phyloP scores from a whole-genome alignment of 2,888 invertebrate genomes.

The Yponomeuta evonymella region DNA sequence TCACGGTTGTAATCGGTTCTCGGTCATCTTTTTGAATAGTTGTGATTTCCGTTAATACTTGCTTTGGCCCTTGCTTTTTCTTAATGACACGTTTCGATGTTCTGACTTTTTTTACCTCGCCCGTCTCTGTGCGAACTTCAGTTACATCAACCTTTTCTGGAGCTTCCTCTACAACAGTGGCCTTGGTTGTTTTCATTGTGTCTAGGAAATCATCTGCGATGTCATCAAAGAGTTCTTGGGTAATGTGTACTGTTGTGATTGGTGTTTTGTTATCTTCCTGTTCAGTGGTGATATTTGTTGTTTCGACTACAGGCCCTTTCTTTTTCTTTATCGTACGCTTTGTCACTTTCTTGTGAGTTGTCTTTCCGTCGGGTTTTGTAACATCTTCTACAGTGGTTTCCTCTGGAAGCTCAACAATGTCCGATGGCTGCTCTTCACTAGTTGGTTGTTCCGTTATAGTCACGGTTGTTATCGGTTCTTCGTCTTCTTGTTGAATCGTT shows the following conservation, averaged over 20 bases:
- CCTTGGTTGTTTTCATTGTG: conserved; percentile 8
- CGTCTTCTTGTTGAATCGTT: no score
- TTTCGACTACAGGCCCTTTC: conserved; percentile 26
- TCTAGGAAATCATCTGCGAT: not conserved
- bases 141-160: conserved; percentile 44
- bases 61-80: conserved; percentile 48
- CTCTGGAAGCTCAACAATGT: conserved; percentile 22
- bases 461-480: no score
- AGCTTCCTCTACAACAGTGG: conserved; percentile 31
- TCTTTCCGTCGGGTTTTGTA: conserved; percentile 23
- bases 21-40: conserved; percentile 44
- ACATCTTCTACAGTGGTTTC: conserved; percentile 17
- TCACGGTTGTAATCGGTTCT: conserved; percentile 21
- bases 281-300: conserved; percentile 37
- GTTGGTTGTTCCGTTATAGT: no score
- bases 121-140: conserved; percentile 42
- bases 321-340: conserved; percentile 2
- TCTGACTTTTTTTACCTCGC: conserved; percentile 36
- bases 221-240: conserved; percentile 24
- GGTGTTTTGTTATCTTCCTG: conserved; percentile 42
- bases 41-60: conserved; percentile 57
- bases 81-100: conserved; percentile 55
- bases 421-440: no score
- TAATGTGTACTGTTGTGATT: conserved; percentile 27
- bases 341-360: conserved; percentile 21